phyloP scores from a whole-genome alignment of 2,797 vertebrate genomes.

The Phataginus tetradactyla region DNA sequence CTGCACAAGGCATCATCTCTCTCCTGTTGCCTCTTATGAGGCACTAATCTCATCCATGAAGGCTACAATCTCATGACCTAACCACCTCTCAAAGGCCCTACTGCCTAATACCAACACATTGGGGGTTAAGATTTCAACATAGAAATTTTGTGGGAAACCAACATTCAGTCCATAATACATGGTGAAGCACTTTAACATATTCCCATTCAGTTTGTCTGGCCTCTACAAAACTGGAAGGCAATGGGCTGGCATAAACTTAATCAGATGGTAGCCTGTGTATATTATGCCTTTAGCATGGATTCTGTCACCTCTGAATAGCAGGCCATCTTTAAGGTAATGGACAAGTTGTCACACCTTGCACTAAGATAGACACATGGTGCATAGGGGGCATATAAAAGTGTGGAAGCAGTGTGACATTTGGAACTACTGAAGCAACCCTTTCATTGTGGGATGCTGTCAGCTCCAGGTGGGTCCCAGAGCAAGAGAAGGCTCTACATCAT shows the following conservation, averaged over 20 bases:
- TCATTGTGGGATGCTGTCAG: no score
- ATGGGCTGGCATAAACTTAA: background rate
- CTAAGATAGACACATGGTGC: background rate
- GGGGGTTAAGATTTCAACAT: background rate
- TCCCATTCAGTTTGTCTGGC: background rate
- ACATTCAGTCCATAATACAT: background rate
- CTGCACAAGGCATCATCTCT: background rate
- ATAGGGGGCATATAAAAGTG: background rate
- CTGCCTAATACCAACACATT: background rate
- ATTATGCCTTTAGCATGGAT: background rate
- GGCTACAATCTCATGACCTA: background rate
- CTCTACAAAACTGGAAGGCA: background rate
- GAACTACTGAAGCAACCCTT: background rate
- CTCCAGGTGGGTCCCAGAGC: background rate
- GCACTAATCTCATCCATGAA: background rate
- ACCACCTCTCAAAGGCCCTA: background rate
- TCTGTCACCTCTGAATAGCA: background rate
- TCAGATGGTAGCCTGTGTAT: background rate
- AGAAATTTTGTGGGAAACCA: no score
- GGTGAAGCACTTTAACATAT: background rate
- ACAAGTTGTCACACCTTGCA: background rate
- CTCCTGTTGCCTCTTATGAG: background rate
- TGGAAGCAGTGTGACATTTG: background rate
- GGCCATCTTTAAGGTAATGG: background rate
- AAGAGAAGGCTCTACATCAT: background rate